Evolutionary conservation across 2,113 vertebrate species (phyloP).

Genomic region (Carettochelys insculpta): DNA sequence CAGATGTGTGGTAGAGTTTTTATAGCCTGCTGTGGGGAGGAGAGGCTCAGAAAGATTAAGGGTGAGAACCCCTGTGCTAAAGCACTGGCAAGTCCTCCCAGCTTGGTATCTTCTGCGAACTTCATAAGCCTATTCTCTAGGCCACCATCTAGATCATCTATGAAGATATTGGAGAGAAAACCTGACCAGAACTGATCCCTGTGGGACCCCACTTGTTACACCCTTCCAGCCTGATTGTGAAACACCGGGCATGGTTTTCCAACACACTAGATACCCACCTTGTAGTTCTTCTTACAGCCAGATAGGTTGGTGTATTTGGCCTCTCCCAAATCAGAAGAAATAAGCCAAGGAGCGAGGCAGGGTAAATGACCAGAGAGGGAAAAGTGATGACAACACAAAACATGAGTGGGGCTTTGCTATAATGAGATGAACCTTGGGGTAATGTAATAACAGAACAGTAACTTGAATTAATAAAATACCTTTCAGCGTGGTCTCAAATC

Average conservation of each 20-base stretch:
- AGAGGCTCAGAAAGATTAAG: too few species aligned
- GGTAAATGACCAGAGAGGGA: background rate
- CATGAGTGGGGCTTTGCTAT: slow-evolving; percentile 12
- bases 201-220: background rate
- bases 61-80: background rate
- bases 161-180: background rate
- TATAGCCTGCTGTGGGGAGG: too few species aligned
- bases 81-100: background rate
- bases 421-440: slow-evolving; percentile 48
- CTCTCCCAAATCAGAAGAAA: background rate
- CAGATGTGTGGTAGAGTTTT: too few species aligned
- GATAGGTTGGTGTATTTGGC: background rate
- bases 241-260: background rate
- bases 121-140: background rate
- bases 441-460: slow-evolving; percentile 55
- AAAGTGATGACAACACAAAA: slow-evolving; percentile 60
- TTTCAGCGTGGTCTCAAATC: slow-evolving; percentile 55
- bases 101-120: background rate
- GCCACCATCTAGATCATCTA: background rate
- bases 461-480: slow-evolving; percentile 64
- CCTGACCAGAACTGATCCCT: background rate
- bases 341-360: background rate
- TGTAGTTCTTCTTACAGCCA: background rate
- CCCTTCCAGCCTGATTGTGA: background rate
- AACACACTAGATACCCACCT: background rate